These are phyloP conservation scores for Cosmia pyralina DNA, from an alignment of 2,888 invertebrate genomes.

Conservation along the genomic window DNA sequence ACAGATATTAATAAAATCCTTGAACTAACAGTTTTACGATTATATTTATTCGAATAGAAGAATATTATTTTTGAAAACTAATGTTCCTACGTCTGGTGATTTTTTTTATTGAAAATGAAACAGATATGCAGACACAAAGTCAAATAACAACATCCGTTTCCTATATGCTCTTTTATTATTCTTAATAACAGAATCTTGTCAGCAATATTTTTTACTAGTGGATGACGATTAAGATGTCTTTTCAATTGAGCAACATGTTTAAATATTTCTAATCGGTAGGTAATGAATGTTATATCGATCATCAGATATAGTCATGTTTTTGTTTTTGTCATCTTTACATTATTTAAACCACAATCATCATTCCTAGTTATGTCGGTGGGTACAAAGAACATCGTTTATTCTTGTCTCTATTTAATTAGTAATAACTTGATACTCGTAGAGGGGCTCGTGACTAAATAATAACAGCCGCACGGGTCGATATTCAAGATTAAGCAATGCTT, in stretches of 20 bases:
- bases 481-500: too few species aligned
- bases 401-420: background rate
- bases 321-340: background rate
- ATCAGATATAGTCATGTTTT: background rate
- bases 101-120: slow-evolving; percentile 77
- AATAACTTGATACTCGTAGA: background rate
- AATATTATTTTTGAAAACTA: slow-evolving; percentile 69
- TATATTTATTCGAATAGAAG: slow-evolving; percentile 65
- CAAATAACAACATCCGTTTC: slow-evolving; percentile 85
- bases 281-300: background rate
- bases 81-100: slow-evolving; percentile 67
- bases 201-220: slow-evolving; percentile 56
- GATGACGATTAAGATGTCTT: slow-evolving; percentile 28
- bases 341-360: background rate
- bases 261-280: background rate
- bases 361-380: background rate
- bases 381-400: background rate
- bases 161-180: slow-evolving; percentile 79
- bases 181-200: slow-evolving; percentile 70
- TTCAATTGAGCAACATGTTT: slow-evolving; percentile 31
- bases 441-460: too few species aligned
- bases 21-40: slow-evolving; percentile 70
- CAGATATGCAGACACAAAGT: slow-evolving; percentile 78
- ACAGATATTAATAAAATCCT: slow-evolving; percentile 62
- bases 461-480: too few species aligned